Base-by-base conservation (phyloP, 2,113 vertebrate species). In the Polyodon spathula region DNA sequence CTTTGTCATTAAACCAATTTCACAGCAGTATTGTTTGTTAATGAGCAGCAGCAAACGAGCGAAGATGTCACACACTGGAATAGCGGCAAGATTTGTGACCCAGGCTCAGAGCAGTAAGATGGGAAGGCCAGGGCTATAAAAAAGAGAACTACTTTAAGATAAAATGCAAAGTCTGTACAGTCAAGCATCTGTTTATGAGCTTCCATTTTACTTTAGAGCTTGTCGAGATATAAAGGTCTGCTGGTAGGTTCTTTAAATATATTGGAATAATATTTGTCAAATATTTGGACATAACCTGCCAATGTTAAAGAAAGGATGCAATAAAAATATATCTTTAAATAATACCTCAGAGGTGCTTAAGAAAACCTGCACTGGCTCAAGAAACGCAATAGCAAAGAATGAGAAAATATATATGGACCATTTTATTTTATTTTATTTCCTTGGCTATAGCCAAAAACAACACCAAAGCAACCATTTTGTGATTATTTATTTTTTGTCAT, bases 1-100 rank as follows among this genome's bases (percentile, higher is more conserved):
- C 95, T 95, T 95, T 97, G 94, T 95, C 95, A 98, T 98, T 97
- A 98, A 98, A 97, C 93, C 94, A 97, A 98, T 98, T 98, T 98
- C 94, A 97, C 94, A 94, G 93, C 94, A 93, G 94, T 96, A 95
- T 97, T 98, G 94, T 97, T 97, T 98, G 95, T 97, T 98, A 98
- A 98, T 98, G 94, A 98, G 95, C 90, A 94, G 93, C 92, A 84
- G 87, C 93, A 94, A 97, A 97, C 92, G 93, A 97, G 94, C 82
- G 77, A 88, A 93, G 93, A 93, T 94, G 95, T 95, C 94, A 93
- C 90, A 89, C 88, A 90, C 90, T 90, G 90, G 92, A 96, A 97
- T 93, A 93, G 91, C 93, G 88, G 90, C 88, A 84, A 97, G 94
- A 97, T 97, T 97, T 97, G 94, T 93, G 94, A 92, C 90, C 91